A percentile compares a stretch with the other conserved stretches of the same genome.
These are phyloP conservation scores for Lasioglossum pauxillum DNA, from an alignment of 2,888 invertebrate genomes.

Conservation along the genomic window DNA sequence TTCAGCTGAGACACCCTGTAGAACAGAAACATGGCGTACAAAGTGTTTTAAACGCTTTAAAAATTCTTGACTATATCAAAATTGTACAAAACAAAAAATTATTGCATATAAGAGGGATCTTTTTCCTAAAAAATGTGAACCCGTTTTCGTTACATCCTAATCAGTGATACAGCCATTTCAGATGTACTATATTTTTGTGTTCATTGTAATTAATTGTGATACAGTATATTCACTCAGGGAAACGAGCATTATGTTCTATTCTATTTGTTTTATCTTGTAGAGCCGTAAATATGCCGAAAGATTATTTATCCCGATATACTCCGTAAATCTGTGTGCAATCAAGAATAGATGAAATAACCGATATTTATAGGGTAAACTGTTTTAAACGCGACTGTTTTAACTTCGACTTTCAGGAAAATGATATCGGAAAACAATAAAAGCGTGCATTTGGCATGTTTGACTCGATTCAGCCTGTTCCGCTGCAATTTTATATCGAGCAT, in stretches of 20 bases:
- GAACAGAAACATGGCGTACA: not conserved
- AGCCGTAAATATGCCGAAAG: not conserved
- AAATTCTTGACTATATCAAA: not conserved
- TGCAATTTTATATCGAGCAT: not conserved
- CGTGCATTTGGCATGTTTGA: conserved; percentile 6
- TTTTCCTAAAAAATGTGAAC: not conserved
- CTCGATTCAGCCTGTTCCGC: not conserved
- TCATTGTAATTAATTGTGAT: not conserved
- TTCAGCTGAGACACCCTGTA: too few relatives aligned
- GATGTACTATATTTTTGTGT: not conserved
- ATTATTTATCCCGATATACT: not conserved
- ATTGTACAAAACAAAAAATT: not conserved
- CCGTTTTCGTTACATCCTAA: too few relatives aligned
- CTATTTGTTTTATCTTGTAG: not conserved
- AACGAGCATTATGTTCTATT: not conserved
- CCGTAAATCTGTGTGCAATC: not conserved
- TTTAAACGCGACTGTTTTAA: conserved; percentile 15
- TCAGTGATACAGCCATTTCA: not conserved
- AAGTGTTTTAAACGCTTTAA: too few relatives aligned
- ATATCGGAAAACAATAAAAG: conserved; percentile 30
- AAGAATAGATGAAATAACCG: conserved; percentile 3
- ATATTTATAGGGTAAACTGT: conserved; percentile 13
- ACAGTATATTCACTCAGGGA: not conserved
- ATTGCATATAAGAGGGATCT: not conserved
- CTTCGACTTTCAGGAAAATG: not conserved